Evolutionary conservation across 2,888 invertebrate species (phyloP).

Genomic region (Cheilosia vernalis): DNA sequence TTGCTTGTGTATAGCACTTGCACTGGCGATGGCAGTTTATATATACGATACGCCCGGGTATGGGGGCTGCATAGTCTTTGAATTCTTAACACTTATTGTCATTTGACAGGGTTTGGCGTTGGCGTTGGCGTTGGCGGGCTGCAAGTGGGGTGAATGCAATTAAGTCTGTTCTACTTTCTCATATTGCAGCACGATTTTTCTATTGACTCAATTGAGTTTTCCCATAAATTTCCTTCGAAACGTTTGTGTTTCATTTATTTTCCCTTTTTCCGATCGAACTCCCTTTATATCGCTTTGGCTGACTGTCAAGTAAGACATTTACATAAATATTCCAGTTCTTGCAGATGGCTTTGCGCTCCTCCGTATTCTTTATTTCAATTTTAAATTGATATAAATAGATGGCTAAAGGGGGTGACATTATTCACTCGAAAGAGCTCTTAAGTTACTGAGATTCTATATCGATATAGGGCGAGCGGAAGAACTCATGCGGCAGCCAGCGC

Average conservation of each 20-base stretch:
- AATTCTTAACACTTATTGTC: constrained; percentile 27
- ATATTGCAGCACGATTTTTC: constrained; percentile 26
- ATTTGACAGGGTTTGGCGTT: constrained; percentile 21
- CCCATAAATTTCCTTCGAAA: constrained; percentile 68
- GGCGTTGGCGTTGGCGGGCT: background rate
- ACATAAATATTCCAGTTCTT: constrained; percentile 63
- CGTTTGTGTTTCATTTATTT: constrained; percentile 51
- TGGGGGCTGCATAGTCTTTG: constrained; percentile 16
- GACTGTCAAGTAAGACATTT: constrained; percentile 70
- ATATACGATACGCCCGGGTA: constrained; percentile 23
- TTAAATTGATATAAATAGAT: constrained; percentile 70
- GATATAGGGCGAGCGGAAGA: constrained; percentile 1
- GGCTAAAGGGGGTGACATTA: constrained; percentile 56
- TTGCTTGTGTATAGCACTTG: constrained; percentile 5
- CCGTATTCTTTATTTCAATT: constrained; percentile 65
- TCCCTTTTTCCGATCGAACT: constrained; percentile 32
- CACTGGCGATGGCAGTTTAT: constrained; percentile 19
- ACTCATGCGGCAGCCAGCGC: constrained; percentile 12
- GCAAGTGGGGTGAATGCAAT: constrained; percentile 52
- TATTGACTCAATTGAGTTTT: constrained; percentile 69
- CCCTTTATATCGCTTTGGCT: constrained; percentile 28
- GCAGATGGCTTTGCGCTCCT: constrained; percentile 49
- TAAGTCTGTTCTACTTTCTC: constrained; percentile 48
- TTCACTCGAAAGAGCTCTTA: constrained; percentile 65
- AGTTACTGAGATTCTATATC: constrained; percentile 15